These are phyloP conservation scores for Calliopum simillimum DNA, from an alignment of 2,888 invertebrate species.

Conservation along the genomic window DNA sequence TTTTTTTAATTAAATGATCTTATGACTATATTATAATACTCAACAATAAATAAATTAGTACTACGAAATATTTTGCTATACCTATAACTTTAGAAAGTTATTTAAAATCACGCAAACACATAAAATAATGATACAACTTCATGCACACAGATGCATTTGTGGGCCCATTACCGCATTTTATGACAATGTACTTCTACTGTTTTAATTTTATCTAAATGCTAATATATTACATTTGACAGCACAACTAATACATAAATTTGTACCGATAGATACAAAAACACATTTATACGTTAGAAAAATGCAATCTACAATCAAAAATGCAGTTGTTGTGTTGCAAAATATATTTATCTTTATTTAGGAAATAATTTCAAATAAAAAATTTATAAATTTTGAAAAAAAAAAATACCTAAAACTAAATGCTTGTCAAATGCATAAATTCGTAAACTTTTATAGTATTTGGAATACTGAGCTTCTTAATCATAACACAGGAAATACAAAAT, in stretches of 20 bases:
- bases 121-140: neutral
- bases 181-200: neutral
- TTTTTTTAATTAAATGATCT: too few species aligned
- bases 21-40: too few species aligned
- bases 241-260: slow-evolving; percentile 1
- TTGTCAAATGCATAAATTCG: slow-evolving; percentile 56
- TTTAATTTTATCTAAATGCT: neutral
- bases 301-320: slow-evolving; percentile 40
- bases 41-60: too few species aligned
- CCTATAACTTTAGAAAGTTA: too few species aligned
- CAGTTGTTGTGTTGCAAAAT: slow-evolving; percentile 43
- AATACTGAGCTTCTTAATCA: slow-evolving; percentile 7
- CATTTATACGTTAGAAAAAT: neutral
- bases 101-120: neutral
- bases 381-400: slow-evolving; percentile 38
- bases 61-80: too few species aligned
- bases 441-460: slow-evolving; percentile 1
- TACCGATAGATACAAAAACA: slow-evolving; percentile 46
- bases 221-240: neutral
- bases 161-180: slow-evolving; percentile 49
- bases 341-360: slow-evolving; percentile 34
- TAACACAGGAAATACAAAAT: slow-evolving; percentile 5
- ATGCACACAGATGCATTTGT: slow-evolving; percentile 37
- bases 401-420: slow-evolving; percentile 49
- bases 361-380: slow-evolving; percentile 45